Evolutionary conservation across 1,140 invertebrate species (phyloP).

Genomic region (Cydia amplana): DNA sequence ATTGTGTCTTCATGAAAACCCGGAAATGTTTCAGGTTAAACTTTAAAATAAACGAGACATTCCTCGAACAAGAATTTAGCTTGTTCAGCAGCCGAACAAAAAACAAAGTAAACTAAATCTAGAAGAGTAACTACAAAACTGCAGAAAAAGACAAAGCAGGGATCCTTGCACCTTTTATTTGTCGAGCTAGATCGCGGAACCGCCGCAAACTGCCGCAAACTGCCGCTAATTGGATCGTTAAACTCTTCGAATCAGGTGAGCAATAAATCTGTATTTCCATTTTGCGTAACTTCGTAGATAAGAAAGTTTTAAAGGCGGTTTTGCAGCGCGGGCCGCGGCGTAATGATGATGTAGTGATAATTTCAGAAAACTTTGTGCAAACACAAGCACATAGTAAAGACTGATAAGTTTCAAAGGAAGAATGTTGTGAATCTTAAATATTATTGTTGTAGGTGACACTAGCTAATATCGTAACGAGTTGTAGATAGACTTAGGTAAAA

Average conservation of each 20-base stretch:
- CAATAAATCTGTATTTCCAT: conserved; percentile 42
- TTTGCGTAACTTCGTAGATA: conserved; percentile 39
- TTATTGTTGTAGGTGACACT: too few relatives aligned
- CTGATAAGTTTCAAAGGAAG: background rate
- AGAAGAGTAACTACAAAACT: background rate
- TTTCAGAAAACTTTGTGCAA: conserved; percentile 41
- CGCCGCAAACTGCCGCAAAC: conserved; percentile 19
- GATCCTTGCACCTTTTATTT: conserved; percentile 16
- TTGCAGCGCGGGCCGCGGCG: conserved; percentile 14
- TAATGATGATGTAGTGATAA: conserved; percentile 44
- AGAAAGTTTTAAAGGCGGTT: conserved; percentile 37
- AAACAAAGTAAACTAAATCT: background rate
- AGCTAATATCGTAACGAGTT: too few relatives aligned
- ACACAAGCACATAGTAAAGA: background rate
- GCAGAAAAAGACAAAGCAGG: conserved; percentile 15
- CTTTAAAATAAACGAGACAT: background rate
- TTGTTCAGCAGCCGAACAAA: background rate
- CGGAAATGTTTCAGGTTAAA: background rate
- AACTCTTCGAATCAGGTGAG: conserved; percentile 24
- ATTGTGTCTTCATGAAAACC: background rate
- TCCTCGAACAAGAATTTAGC: background rate
- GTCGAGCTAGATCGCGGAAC: background rate
- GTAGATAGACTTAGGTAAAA: too few relatives aligned
- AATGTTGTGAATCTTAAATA: too few relatives aligned
- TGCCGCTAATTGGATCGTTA: conserved; percentile 27